Base-by-base conservation (phyloP, 2,113 vertebrate genomes). In the Alligator sinensis region DNA sequence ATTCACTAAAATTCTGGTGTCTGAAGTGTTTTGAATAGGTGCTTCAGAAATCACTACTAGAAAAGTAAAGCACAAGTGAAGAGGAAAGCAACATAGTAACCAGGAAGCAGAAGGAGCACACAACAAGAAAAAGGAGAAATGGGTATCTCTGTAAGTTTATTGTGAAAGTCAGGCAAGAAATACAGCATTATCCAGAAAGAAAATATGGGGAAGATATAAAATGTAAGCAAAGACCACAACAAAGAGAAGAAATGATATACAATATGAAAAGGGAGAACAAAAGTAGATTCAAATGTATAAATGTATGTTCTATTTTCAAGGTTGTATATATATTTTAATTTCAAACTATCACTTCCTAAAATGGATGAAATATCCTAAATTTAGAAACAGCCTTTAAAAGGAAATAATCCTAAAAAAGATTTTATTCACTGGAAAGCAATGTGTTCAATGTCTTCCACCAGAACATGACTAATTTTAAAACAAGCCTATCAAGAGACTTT, bases 221-320 rank as follows among this genome's bases (percentile, higher is more conserved):
- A 77, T 82, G 90, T 25, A 47, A 74, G 34, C 6, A 58, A 88
- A 84, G 75, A 34, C 61, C 27, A 82, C 55, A 77, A 61, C 54
- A 89, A 22, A 88, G 80, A 88, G 11, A 77, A n/a, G 68, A 88
- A 94, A 92, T 22, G 38, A 24, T 89, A 74, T 1, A 2, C 57
- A 90, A 92, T 86, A 76, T n/a, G 24, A 55, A 76, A 72, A 93
- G 77, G 17, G 74, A 84, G 74, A 93, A 74, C 38, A 91, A 86
- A 77, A 47, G 34, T 38, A 55, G 59, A 75, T 82, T 80, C 76
- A 59, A 60, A 15, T 55, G 4, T 10, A 82, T 74, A 87, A 88
- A 18, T 77, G 79, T 38, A 84, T 77, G 68, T 82, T 91, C 79
- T 91, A 5, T 74, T 15, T 74, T 47, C 38, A 2, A 74, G 21